Conservation (phyloP, 2,888 invertebrate species). For the Caenorhabditis sulstoni region DNA sequence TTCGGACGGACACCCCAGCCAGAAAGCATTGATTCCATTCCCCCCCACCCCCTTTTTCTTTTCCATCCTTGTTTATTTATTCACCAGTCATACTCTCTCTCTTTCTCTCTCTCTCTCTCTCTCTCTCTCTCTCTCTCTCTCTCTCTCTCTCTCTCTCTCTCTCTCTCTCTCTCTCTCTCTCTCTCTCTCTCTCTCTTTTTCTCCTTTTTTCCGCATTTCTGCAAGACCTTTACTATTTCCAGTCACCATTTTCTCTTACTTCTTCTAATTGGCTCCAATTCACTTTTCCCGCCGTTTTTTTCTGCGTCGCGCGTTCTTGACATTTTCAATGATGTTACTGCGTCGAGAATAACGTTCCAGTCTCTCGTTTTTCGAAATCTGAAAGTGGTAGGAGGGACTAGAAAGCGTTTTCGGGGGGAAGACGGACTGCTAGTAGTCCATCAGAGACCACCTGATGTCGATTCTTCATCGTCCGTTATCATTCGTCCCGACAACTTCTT, state of each 20-base stretch:
- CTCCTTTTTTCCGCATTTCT: no score
- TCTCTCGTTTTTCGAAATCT: not conserved
- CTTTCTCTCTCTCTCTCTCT: slow-evolving; percentile 17
- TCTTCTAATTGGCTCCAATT: slow-evolving; percentile 23
- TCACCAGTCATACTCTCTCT: slow-evolving; percentile 23
- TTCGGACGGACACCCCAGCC: slow-evolving; percentile 28
- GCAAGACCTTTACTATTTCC: no score
- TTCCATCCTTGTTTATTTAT: slow-evolving; percentile 41
- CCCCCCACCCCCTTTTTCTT: no score
- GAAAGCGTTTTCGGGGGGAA: no score
- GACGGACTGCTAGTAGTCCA: no score
- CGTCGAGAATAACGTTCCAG: not conserved
- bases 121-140: slow-evolving; percentile 11
- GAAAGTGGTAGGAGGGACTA: no score
- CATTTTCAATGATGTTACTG: not conserved
- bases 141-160: slow-evolving; percentile 12
- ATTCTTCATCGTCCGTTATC: no score
- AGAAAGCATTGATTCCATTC: slow-evolving; percentile 56
- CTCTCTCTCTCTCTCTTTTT: slow-evolving; percentile 15
- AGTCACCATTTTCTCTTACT: slow-evolving; percentile 14
- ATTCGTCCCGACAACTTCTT: no score
- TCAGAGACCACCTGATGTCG: no score
- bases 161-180: slow-evolving; percentile 12
- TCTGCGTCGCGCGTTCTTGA: slow-evolving; percentile 15
- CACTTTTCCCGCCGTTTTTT: no score